Evolutionary conservation across 2,888 invertebrate genomes (phyloP), one percentile per base, ranked within the genome.

Genomic region (Craniophora ligustri): DNA sequence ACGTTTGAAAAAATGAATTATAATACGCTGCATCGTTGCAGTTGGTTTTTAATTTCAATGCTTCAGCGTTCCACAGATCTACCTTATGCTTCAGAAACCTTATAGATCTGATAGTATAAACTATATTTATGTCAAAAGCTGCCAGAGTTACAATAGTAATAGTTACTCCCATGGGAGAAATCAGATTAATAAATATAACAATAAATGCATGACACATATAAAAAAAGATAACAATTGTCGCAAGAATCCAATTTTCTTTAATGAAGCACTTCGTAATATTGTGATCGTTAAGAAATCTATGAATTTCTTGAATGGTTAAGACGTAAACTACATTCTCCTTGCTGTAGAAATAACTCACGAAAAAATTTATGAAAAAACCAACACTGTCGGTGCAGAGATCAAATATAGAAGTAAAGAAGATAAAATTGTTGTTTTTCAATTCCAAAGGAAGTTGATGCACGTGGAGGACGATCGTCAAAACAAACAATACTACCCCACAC

Each of bases 31-130:
- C 2, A 14, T 36, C 18, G 2, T 21, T 36, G 21, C 2, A 21
- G 7, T 4, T 2, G 5, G 3, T 23, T 8, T 19, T 3, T 2
- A 14, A 21, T 14, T 21, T 8, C 5, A 40, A 11, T 7, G 26
- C 30, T 23, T 13, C 13, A 42, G 5, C 38, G 16, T 41, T 59
- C 59, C 59, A 59, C 13, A 51, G 6, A 11, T 14, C 10, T 10
- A 50, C 14, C 36, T 46, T 56, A 35, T 36, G n/a, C 18, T 26
- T 41, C 8, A 57, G 19, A 18, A 48, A 3, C 0, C 21, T 23
- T 4, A 58, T 48, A 2, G 44, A 31, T n/a, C 39, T 32, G 0
- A 23, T 23, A 0, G 47, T 34, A 23, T 58, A 51, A 21, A 58
- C 4, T 2, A 58, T 6, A 31, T 53, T 58, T 13, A 30, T n/a